Evolutionary conservation across 2,113 vertebrate species (phyloP), one percentile per base, ranked within the genome.

Genomic region (Caretta caretta): DNA sequence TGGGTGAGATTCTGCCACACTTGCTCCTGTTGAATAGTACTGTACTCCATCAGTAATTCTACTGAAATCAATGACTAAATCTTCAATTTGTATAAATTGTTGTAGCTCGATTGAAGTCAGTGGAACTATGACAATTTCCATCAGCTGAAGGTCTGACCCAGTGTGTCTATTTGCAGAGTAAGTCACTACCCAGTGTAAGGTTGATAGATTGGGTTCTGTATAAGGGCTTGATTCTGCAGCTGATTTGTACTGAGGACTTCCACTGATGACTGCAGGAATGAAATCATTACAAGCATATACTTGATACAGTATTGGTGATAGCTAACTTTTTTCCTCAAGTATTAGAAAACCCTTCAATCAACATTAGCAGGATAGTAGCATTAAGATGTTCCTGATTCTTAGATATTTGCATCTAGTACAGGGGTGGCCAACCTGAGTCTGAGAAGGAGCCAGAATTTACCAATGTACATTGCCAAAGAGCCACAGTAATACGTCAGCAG

Each of bases 361-460:
- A 9, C 25, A 48, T 9, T 59, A 93, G 79, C 17, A 27, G 50
- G 69, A 10, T 1, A 22, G 0, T 78, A 48, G 25, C 1, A 1
- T 10, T 12, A 87, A 94, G 17, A 76, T 76, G 5, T 75, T 65
- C 1, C 48, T 83, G 10, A 56, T 42, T 94, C 1, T 81, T 88
- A 13, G 69, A 8, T 80, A 81, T 82, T 84, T 93, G 2, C 87
- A 22, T 57, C 72, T 11, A 62, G 10, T 22, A 31, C 10, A 10
- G 49, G 10, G 49, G 49, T 49, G 49, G 49, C 49, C 49, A 49
- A 49, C 49, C 49, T 49, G 49, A 49, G 49, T 3, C 49, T 49
- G 49, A 49, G 10, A 49, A 49, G 49, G 49, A 49, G 9, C 49
- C 49, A 49, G 49, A 49, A 49, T 49, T 49, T 49, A 49, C 49